Conservation (phyloP, 2,888 invertebrate genomes). For the Acanthosepion pharaonis region DNA sequence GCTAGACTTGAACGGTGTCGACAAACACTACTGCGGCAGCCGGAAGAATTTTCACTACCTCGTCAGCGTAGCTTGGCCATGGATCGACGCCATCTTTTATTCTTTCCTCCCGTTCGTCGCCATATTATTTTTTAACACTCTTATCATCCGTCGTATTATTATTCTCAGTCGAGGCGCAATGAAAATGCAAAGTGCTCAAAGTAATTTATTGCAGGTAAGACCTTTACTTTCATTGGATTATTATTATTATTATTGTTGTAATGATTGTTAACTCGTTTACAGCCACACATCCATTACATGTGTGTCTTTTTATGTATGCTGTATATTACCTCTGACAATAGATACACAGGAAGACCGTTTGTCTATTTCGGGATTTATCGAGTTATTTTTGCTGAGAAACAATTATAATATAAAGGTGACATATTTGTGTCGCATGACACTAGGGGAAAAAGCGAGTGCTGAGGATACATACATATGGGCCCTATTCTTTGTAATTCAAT, state of each 20-base stretch:
- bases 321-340: no score
- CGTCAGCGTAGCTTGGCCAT: conserved; percentile 68
- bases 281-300: no score
- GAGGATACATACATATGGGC: no score
- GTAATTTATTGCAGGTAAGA: conserved; percentile 45
- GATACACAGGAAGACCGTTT: no score
- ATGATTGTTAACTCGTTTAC: not conserved
- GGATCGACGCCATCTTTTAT: conserved; percentile 72
- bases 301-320: no score
- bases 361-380: no score
- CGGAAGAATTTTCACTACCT: conserved; percentile 53
- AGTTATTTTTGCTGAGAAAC: no score
- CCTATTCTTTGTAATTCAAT: no score
- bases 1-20: conserved; percentile 52
- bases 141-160: conserved; percentile 70
- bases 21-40: conserved; percentile 56
- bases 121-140: conserved; percentile 66
- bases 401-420: no score
- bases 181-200: not conserved
- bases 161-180: conserved; percentile 53
- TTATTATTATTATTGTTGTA: not conserved
- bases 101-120: conserved; percentile 68
- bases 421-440: no score
- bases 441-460: no score
- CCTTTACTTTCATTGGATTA: not conserved